Percentiles rank a stretch among this genome's conserved stretches.
phyloP scores from a whole-genome alignment of 2,797 vertebrate genomes.

The Aselliscus stoliczkanus region DNA sequence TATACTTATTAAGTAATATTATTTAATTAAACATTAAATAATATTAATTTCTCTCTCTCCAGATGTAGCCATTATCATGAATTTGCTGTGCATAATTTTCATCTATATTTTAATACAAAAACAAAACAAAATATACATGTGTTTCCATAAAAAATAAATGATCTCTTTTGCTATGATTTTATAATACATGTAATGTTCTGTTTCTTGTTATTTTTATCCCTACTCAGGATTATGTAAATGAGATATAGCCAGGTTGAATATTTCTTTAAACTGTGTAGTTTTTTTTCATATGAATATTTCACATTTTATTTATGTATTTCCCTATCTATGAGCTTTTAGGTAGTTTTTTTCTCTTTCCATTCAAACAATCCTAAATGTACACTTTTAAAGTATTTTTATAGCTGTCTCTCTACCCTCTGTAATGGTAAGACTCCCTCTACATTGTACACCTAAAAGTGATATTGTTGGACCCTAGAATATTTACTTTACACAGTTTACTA shows the following conservation, averaged over 20 bases:
- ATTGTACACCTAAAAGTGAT: background rate
- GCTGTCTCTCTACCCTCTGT: background rate
- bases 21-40: slow-evolving; percentile 36
- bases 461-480: background rate
- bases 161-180: background rate
- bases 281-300: background rate
- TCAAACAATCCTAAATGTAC: background rate
- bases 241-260: background rate
- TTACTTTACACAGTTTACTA: background rate
- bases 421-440: background rate
- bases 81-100: background rate
- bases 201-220: background rate
- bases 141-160: background rate
- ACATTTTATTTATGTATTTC: background rate
- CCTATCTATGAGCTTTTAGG: background rate
- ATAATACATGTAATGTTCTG: background rate
- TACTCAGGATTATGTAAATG: background rate
- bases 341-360: background rate
- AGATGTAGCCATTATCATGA: background rate
- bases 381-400: background rate
- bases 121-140: background rate
- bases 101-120: slow-evolving; percentile 40
- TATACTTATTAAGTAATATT: background rate
- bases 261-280: background rate
- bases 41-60: background rate